Base-by-base conservation (phyloP, 2,888 invertebrate genomes). In the Willowsia nigromaculata region DNA sequence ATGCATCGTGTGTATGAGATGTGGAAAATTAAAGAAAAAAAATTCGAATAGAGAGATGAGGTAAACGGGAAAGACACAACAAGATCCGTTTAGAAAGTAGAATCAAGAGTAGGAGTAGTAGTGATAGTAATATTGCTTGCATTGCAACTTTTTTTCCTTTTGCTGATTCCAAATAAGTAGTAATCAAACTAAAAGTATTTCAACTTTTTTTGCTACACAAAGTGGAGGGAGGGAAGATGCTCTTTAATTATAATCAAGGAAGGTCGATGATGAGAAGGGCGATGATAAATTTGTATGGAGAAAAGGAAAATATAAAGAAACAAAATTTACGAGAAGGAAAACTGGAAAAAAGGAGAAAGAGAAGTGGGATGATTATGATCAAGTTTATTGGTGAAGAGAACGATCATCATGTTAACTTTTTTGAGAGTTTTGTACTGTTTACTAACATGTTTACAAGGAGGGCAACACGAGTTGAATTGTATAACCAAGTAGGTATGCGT, bases 241-340 rank as follows among this genome's bases (percentile, higher is more conserved):
- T 76, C 33, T 76, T 27, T 76, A 53, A 76, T 76, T 76, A 76
- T 50, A 76, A 76, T 76, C 53, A 76, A 53, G 33, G 27, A 50
- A 78, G 78, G 30, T 50, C 2, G 33, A 0, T 15, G 15, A 25
- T 15, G 27, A 74, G 1, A 15, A 43, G 9, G 27, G 43, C 22
- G 74, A 47, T 43, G 11, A n/a, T 1, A 65, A 22, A 25, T n/a
- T n/a, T n/a, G n/a, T n/a, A n/a, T 43, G 11, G 27, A n/a, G 11
- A 43, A 25, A 25, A 47, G 4, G 27, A 18, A 11, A 71, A 22
- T 3, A 33, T 30, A 5, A 15, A 6, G 5, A 56, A 22, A n/a
- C n/a, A n/a, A n/a, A n/a, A n/a, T n/a, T n/a, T n/a, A n/a, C n/a
- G n/a, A n/a, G n/a, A n/a, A n/a, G n/a, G n/a, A n/a, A n/a, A n/a